Base-by-base conservation (phyloP, 2,113 vertebrate genomes). In the Onychostruthus taczanowskii region DNA sequence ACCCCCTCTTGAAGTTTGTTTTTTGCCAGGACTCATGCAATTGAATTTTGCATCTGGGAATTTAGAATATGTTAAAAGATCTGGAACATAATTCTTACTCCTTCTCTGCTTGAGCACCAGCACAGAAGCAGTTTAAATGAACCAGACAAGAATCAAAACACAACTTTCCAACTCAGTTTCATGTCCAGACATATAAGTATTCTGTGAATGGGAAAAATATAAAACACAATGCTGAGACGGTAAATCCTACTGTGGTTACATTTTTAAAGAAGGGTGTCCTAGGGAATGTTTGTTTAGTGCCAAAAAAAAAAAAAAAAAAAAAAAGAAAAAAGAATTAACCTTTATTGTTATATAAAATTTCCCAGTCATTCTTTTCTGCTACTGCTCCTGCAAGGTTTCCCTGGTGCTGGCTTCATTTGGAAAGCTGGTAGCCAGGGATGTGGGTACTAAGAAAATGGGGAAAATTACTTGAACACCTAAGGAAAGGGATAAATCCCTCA, bases 131-230 rank as follows among this genome's bases (percentile, higher is more conserved):
- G 37, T 84, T 95, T 67, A 90, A 90, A 79, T 73, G 69, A 92
- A 75, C 41, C 89, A 96, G 79, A 90, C 76, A 82, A 95, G 61
- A 90, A 84, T 74, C 80, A 92, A 90, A 93, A 92, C 83, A 78
- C 31, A 78, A 66, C 49, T 84, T 84, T 70, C 83, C 61, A 92
- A 55, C 64, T 43, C 52, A 83, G 82, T 80, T 81, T 86, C 55
- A 59, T 67, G 64, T 92, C 90, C 90, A 97, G 83, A 90, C 80
- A 64, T 13, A 39, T 21, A 94, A 95, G 28, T 84, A 90, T 92
- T 92, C 75, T 89, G 75, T 93, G 94, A 94, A 93, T 90, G 76
- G 82, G 39, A 63, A 92, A 90, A 96, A 75, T 89, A 94, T 84
- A 81, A 90, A 95, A 81, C 47, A 80, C 31, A 86, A 84, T 84